These are phyloP conservation scores for Rhinophrynus dorsalis DNA, from an alignment of 2,797 vertebrate species.

Conservation along the genomic window DNA sequence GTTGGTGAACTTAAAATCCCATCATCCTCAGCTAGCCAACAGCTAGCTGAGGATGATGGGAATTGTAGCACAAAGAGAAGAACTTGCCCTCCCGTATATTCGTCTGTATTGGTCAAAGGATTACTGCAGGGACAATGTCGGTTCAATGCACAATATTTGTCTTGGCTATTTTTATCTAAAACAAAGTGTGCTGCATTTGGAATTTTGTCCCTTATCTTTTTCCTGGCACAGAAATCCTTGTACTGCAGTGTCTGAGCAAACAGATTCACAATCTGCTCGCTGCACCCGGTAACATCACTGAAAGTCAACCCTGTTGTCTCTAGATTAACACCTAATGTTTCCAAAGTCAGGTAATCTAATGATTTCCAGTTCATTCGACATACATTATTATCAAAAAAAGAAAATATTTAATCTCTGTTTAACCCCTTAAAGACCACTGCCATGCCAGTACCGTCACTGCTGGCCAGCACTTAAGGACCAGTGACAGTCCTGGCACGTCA, in stretches of 20 bases:
- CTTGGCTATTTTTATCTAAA: constrained; percentile 47
- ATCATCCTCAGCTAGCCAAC: too few species aligned
- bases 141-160: constrained; percentile 35
- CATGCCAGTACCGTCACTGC: too few species aligned
- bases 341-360: neutral
- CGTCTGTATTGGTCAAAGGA: neutral
- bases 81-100: too few species aligned
- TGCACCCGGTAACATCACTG: neutral
- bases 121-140: neutral
- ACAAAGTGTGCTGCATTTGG: constrained; percentile 34
- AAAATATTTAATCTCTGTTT: too few species aligned
- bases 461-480: too few species aligned
- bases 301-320: neutral
- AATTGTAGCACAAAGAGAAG: too few species aligned
- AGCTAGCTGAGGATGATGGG: too few species aligned
- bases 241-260: constrained; percentile 27
- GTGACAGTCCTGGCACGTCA: too few species aligned
- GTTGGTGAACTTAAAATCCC: too few species aligned
- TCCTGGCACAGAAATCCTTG: constrained; percentile 26
- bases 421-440: too few species aligned
- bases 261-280: neutral
- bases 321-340: neutral
- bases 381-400: too few species aligned
- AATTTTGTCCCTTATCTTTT: constrained; percentile 12
- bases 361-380: neutral